These are phyloP conservation scores for Megastigmus dorsalis DNA, from an alignment of 2,888 invertebrate species.

Conservation along the genomic window DNA sequence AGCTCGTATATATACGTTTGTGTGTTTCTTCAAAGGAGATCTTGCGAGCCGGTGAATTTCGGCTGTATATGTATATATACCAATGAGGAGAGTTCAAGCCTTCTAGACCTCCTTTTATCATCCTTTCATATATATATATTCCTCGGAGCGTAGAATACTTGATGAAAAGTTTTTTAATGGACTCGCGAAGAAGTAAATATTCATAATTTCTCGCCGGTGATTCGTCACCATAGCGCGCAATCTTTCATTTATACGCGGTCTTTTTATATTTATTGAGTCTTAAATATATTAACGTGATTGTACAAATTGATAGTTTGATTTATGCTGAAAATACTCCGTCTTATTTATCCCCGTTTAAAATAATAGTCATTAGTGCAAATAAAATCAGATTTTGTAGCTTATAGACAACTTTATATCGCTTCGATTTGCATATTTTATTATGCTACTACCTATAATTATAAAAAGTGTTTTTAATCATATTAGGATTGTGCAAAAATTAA, in stretches of 20 bases:
- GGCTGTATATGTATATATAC: too few species aligned
- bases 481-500: too few species aligned
- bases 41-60: conserved; percentile 14
- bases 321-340: too few species aligned
- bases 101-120: not conserved
- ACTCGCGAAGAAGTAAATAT: conserved; percentile 11
- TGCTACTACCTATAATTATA: too few species aligned
- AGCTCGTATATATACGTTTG: conserved; percentile 8
- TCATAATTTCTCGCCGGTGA: conserved; percentile 12
- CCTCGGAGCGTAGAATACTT: not conserved
- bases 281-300: conserved; percentile 15
- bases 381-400: too few species aligned
- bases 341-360: too few species aligned
- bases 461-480: too few species aligned
- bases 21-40: conserved; percentile 2
- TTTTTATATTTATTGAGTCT: conserved; percentile 21
- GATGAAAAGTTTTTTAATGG: conserved; percentile 17
- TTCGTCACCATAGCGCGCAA: not conserved
- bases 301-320: conserved; percentile 16
- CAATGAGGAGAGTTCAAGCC: conserved; percentile 10
- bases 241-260: conserved; percentile 9
- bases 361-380: too few species aligned
- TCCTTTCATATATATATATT: not conserved
- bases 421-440: too few species aligned
- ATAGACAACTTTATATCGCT: too few species aligned